Conservation (phyloP, 2,113 vertebrate species). For the Okapia johnstoni region DNA sequence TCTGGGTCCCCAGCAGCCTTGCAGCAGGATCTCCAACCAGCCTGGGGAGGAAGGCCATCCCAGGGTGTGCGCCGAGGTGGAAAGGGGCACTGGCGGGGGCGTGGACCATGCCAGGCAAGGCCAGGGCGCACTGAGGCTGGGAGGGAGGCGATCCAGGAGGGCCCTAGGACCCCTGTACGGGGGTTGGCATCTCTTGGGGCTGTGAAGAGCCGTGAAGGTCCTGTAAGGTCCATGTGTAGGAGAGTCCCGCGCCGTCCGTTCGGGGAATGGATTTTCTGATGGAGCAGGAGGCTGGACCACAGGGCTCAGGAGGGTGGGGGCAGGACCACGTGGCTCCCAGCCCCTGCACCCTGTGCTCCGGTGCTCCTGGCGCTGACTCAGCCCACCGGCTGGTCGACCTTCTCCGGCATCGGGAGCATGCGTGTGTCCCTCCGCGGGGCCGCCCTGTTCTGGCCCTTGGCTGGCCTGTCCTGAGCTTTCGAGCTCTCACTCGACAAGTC, state of each 20-base stretch:
- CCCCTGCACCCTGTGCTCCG: fast-evolving
- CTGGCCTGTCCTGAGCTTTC: neutral
- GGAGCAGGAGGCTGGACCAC: neutral
- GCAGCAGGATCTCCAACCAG: neutral
- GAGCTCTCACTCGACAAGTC: too few relatives aligned
- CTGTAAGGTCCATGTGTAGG: neutral
- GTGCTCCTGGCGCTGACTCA: neutral
- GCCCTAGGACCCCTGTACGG: neutral
- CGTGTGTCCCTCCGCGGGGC: neutral
- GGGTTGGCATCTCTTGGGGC: neutral
- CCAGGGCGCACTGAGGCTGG: neutral
- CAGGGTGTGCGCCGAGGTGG: neutral
- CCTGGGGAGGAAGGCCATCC: neutral
- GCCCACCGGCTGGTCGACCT: neutral
- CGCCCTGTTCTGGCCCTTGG: neutral
- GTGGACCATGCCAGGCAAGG: neutral
- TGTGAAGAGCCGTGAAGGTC: neutral
- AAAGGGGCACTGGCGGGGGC: fast-evolving
- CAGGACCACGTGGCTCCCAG: neutral
- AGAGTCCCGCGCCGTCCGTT: neutral
- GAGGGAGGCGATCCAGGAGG: neutral
- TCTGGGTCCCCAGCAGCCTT: neutral
- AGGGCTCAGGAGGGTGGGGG: neutral
- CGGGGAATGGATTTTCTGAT: too few relatives aligned
- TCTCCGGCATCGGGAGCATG: fast-evolving